phyloP scores from a whole-genome alignment of 1,140 invertebrate species.

The Leptopilina boulardi region DNA sequence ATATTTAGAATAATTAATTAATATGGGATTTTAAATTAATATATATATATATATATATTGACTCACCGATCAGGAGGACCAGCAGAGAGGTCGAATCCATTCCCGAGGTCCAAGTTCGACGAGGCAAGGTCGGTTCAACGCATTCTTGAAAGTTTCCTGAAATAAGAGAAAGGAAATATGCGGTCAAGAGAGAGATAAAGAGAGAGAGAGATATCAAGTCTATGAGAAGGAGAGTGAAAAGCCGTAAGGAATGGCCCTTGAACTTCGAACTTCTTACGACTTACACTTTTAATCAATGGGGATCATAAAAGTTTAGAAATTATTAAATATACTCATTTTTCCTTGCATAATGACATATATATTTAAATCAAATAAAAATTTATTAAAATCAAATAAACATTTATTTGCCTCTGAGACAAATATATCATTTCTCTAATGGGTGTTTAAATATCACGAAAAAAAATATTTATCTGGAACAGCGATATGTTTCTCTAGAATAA shows the following conservation, averaged over 20 bases:
- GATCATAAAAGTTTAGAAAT: background rate
- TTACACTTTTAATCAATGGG: background rate
- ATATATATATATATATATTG: too few species aligned
- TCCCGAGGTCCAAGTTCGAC: slow-evolving; percentile 61
- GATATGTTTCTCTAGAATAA: too few species aligned
- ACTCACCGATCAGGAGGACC: slow-evolving; percentile 70
- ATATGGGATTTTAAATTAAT: too few species aligned
- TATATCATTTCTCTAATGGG: too few species aligned
- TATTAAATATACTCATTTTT: too few species aligned
- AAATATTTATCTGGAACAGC: too few species aligned
- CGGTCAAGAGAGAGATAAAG: slow-evolving; percentile 42
- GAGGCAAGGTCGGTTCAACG: slow-evolving; percentile 63
- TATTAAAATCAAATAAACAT: too few species aligned
- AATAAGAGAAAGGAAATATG: slow-evolving; percentile 55
- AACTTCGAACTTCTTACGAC: slow-evolving; percentile 14
- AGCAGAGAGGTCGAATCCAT: slow-evolving; percentile 70
- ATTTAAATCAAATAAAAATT: too few species aligned
- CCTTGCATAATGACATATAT: too few species aligned
- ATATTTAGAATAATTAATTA: too few species aligned
- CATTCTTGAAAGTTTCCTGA: slow-evolving; percentile 70
- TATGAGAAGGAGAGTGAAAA: slow-evolving; percentile 34
- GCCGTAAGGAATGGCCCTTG: background rate
- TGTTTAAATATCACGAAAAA: too few species aligned
- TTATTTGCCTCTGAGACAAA: too few species aligned
- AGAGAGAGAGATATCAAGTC: slow-evolving; percentile 38